phyloP scores from a whole-genome alignment of 2,888 invertebrate species.

The Argynnis bischoffii region DNA sequence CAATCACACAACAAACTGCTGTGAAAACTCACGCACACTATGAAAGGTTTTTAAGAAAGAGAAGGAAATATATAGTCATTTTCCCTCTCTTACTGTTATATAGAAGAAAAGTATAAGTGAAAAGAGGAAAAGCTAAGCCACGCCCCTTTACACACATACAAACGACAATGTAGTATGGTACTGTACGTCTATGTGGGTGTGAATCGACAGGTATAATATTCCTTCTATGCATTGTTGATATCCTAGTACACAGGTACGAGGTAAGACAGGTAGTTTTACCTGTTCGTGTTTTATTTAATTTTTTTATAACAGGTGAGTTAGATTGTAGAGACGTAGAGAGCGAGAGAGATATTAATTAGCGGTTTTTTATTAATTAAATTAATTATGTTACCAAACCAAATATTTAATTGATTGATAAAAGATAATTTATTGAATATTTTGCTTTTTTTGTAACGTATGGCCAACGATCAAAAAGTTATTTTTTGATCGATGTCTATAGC shows the following conservation, averaged over 20 bases:
- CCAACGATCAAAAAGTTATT: too few relatives aligned
- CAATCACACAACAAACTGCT: constrained; percentile 6
- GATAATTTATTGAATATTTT: too few relatives aligned
- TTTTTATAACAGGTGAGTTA: background rate
- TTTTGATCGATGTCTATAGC: too few relatives aligned
- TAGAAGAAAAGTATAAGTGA: constrained; percentile 3
- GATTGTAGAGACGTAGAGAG: background rate
- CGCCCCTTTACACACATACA: constrained; percentile 15
- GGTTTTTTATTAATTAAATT: background rate
- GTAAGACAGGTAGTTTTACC: constrained; percentile 58
- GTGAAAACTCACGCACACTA: background rate
- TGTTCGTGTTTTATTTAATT: constrained; percentile 3
- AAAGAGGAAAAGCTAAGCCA: constrained; percentile 20
- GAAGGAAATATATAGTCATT: constrained; percentile 43
- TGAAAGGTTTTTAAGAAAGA: background rate
- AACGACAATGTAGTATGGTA: background rate
- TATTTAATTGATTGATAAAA: too few relatives aligned
- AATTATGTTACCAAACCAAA: background rate
- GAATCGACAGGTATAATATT: constrained; percentile 50
- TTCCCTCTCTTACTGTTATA: background rate
- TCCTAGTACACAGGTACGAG: constrained; percentile 67
- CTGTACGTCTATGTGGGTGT: constrained; percentile 29
- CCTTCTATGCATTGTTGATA: constrained; percentile 51
- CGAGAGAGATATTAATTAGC: background rate
- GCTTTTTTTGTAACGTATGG: too few relatives aligned